These are phyloP conservation scores for Gerris buenoi DNA, from an alignment of 1,140 invertebrate genomes.

Conservation along the genomic window DNA sequence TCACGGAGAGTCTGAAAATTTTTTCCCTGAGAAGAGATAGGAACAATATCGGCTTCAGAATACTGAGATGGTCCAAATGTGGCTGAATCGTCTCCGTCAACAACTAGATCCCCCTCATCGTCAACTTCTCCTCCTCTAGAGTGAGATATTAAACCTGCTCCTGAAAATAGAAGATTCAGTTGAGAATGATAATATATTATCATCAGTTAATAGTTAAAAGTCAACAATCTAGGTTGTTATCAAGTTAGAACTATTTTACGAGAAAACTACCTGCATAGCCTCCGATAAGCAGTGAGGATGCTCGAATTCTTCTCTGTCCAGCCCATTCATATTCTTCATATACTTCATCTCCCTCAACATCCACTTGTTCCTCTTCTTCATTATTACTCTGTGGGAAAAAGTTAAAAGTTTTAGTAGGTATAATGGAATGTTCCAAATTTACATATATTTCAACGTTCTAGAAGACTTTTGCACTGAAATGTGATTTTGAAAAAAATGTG, in stretches of 20 bases:
- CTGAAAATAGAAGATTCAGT: too few species aligned
- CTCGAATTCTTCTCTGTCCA: conserved; percentile 54
- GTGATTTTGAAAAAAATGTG: too few species aligned
- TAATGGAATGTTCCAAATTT: too few species aligned
- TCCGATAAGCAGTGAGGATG: conserved; percentile 49
- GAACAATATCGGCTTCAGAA: conserved; percentile 49
- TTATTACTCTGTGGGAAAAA: conserved; percentile 9
- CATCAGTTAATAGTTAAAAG: too few species aligned
- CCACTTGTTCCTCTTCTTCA: conserved; percentile 49
- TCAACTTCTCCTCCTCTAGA: conserved; percentile 28
- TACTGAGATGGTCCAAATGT: conserved; percentile 74
- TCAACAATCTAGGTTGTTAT: too few species aligned
- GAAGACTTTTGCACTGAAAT: too few species aligned
- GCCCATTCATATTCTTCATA: conserved; percentile 75
- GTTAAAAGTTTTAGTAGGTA: too few species aligned
- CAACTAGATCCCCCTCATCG: conserved; percentile 53
- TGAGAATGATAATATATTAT: too few species aligned
- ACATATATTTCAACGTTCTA: too few species aligned
- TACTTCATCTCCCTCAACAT: conserved; percentile 48
- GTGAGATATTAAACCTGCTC: background rate
- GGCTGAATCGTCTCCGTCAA: conserved; percentile 55
- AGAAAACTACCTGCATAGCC: conserved; percentile 47
- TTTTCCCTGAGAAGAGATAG: conserved; percentile 34
- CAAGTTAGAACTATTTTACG: too few species aligned
- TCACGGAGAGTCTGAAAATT: conserved; percentile 42